Evolutionary conservation across 2,888 invertebrate genomes (phyloP), one percentile per base, ranked within the genome.

Genomic region (Limnephilus rhombicus): DNA sequence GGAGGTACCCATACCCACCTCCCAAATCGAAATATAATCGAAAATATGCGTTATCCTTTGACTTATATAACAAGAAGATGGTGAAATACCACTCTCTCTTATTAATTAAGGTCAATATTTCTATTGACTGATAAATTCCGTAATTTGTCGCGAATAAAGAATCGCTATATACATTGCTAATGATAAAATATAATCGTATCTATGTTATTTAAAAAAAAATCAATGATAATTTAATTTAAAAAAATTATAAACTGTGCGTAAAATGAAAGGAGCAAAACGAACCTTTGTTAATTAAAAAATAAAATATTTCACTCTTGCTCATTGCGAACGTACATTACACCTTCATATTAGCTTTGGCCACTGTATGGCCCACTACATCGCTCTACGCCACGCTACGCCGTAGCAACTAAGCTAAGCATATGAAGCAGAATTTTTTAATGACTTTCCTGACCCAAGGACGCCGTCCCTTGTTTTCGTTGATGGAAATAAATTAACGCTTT

Each of bases 401-500:
- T 34, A 89, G 82, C 41, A 37, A 88, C n/a, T 81, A 68, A 31
- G 90, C 90, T 85, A 53, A 49, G 83, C 82, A 89, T 89, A 81
- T 53, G 80, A 82, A 91, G 89, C 83, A 85, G 90, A 86, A 53
- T 92, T 93, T 93, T 93, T 93, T 93, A 93, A 92, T 92, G 91
- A 92, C 92, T 68, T 80, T 37, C 24, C 85, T 85, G 90, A 80
- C 45, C 90, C 90, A 82, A 83, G 89, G 80, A 81, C 89, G 82
- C 12, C 18, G 80, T 49, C 81, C 92, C 92, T 91, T 93, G 92
- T 93, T 92, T 81, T 88, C 88, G 83, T 83, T 93, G 92, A 93
- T 92, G 93, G 85, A 92, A 92, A 93, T 92, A 92, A 92, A 93
- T 93, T 93, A 92, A 91, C 91, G 92, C 92, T 93, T 92, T 93